phyloP scores from a whole-genome alignment of 2,113 vertebrate genomes.

The Scopus umbretta region DNA sequence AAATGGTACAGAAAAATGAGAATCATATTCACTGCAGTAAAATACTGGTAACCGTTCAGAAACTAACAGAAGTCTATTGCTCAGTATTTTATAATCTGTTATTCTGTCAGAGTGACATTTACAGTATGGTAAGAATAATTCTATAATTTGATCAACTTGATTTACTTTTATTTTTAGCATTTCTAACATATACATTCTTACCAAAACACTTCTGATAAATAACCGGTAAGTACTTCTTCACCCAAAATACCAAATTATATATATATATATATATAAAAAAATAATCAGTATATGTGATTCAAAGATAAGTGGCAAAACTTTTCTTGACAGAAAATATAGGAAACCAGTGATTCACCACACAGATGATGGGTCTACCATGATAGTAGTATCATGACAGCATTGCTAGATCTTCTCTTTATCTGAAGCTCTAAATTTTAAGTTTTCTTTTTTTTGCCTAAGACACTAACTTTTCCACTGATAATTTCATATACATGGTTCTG shows the following conservation, averaged over 20 bases:
- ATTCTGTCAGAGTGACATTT: constrained; percentile 34
- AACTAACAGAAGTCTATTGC: constrained; percentile 48
- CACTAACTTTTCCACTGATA: not conserved
- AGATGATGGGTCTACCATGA: not conserved
- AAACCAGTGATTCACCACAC: not conserved
- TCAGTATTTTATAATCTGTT: constrained; percentile 19
- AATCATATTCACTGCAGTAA: not conserved
- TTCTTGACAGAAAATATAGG: not conserved
- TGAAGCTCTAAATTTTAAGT: not conserved
- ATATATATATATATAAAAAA: not conserved
- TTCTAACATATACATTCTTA: not conserved
- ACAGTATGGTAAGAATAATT: not conserved
- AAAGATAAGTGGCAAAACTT: not conserved
- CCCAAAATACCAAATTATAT: not conserved
- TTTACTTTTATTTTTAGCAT: not conserved
- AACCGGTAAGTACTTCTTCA: not conserved
- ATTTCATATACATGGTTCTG: not conserved
- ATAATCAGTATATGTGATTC: not conserved
- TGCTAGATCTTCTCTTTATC: not conserved
- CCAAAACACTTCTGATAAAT: not conserved
- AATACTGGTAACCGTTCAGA: constrained; percentile 34
- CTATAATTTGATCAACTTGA: not conserved
- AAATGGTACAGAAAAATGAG: constrained; percentile 15
- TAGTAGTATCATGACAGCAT: not conserved
- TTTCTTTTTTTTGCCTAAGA: not conserved